These are phyloP conservation scores for Tenebrosternarchus preto DNA, from an alignment of 2,113 vertebrate species.

Conservation along the genomic window DNA sequence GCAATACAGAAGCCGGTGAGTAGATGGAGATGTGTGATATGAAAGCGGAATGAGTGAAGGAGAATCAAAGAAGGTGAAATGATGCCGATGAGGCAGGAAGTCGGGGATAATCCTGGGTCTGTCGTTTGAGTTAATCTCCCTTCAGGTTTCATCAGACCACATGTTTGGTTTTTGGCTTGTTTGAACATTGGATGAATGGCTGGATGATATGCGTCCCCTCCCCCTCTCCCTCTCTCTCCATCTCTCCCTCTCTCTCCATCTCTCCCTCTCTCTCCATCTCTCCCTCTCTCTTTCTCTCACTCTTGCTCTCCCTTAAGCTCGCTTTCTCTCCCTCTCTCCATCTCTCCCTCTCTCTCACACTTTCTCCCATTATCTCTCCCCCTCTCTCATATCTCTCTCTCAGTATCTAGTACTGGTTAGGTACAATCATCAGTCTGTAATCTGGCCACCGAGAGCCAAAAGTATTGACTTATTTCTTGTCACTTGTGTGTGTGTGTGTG, in stretches of 20 bases:
- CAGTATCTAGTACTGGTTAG: slow-evolving; percentile 44
- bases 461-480: slow-evolving; percentile 62
- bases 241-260: not conserved
- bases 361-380: not conserved
- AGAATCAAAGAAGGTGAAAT: slow-evolving; percentile 20
- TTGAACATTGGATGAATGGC: slow-evolving; percentile 63
- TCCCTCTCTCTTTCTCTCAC: slow-evolving; percentile 16
- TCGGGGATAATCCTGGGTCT: slow-evolving; percentile 45
- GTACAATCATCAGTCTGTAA: slow-evolving; percentile 66
- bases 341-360: not conserved
- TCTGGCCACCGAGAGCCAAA: slow-evolving; percentile 57
- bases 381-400: not conserved
- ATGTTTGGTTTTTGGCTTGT: slow-evolving; percentile 51
- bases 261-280: slow-evolving; percentile 27
- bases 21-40: not conserved
- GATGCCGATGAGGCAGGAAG: slow-evolving; percentile 32
- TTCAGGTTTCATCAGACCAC: slow-evolving; percentile 56
- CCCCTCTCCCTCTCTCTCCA: slow-evolving; percentile 27
- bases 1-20: not conserved
- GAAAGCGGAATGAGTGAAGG: not conserved
- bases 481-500: no score
- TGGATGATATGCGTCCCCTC: slow-evolving; percentile 12
- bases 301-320: not conserved
- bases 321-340: not conserved
- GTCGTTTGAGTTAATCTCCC: slow-evolving; percentile 59